Evolutionary conservation across 2,888 invertebrate genomes (phyloP).

Genomic region (Drymonia ruficornis): DNA sequence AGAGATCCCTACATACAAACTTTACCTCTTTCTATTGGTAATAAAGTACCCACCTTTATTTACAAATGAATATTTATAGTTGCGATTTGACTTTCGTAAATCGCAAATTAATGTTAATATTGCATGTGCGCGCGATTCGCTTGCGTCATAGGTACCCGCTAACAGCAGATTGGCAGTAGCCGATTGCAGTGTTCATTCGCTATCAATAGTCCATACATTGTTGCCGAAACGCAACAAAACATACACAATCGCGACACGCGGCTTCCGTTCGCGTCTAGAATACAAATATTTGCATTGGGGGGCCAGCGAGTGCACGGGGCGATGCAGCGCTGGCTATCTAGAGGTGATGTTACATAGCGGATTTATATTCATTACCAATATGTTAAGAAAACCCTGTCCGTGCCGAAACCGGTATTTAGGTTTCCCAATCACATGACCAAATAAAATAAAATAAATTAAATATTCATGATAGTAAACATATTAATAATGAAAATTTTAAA

Average conservation of each 20-base stretch:
- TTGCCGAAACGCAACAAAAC: constrained; percentile 45
- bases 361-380: not conserved
- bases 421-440: too few relatives aligned
- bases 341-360: constrained; percentile 4
- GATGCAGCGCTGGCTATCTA: not conserved
- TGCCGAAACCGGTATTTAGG: too few relatives aligned
- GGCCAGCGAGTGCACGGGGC: constrained; percentile 2
- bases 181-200: constrained; percentile 23
- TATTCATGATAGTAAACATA: too few relatives aligned
- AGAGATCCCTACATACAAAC: too few relatives aligned
- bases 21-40: too few relatives aligned
- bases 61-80: too few relatives aligned
- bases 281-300: constrained; percentile 52
- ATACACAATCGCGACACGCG: constrained; percentile 44
- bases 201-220: constrained; percentile 46
- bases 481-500: too few relatives aligned
- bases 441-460: too few relatives aligned
- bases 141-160: not conserved
- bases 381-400: too few relatives aligned
- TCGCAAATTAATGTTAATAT: not conserved
- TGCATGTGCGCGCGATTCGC: not conserved
- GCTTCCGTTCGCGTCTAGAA: constrained; percentile 64
- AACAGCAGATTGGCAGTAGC: constrained; percentile 10
- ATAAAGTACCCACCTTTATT: too few relatives aligned
- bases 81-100: too few relatives aligned